Evolutionary conservation across 2,888 invertebrate genomes (phyloP).

Genomic region (Pediacus dermestoides): DNA sequence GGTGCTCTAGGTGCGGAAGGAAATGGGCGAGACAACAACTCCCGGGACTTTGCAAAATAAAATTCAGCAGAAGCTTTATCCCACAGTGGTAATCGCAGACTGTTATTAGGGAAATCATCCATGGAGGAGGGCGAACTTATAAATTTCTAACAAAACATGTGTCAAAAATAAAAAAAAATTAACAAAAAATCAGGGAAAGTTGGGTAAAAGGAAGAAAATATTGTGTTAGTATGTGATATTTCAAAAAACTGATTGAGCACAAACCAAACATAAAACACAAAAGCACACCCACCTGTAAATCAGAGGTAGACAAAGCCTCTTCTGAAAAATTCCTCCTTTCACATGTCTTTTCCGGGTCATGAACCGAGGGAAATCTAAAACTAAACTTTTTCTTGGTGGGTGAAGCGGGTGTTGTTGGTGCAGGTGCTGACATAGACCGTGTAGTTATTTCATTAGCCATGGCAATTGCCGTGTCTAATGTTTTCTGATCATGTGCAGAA

Average conservation of each 20-base stretch:
- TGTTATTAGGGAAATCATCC: conserved; percentile 48
- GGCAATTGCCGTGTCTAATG: conserved; percentile 88
- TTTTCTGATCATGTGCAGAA: conserved; percentile 88
- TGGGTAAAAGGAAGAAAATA: conserved; percentile 13
- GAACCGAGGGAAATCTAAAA: conserved; percentile 64
- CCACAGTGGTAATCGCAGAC: conserved; percentile 62
- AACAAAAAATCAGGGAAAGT: conserved; percentile 3
- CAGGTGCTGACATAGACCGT: conserved; percentile 44
- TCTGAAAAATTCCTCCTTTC: conserved; percentile 87
- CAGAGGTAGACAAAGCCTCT: conserved; percentile 79
- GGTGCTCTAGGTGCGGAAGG: conserved; percentile 37
- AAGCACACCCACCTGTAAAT: conserved; percentile 81
- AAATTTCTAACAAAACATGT: conserved; percentile 38
- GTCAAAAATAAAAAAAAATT: conserved; percentile 17
- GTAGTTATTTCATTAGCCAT: conserved; percentile 85
- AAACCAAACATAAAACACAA: conserved; percentile 8
- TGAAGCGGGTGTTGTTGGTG: conserved; percentile 56
- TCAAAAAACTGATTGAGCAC: conserved; percentile 4
- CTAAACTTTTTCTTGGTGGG: conserved; percentile 77
- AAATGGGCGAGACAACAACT: conserved; percentile 61
- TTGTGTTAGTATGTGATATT: conserved; percentile 16
- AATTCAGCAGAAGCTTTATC: conserved; percentile 72
- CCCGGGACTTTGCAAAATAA: conserved; percentile 69
- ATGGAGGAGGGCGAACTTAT: conserved; percentile 54
- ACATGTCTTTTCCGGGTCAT: conserved; percentile 53